Base-by-base conservation (phyloP, 2,888 invertebrate species). In the Ryuthela nishihirai region DNA sequence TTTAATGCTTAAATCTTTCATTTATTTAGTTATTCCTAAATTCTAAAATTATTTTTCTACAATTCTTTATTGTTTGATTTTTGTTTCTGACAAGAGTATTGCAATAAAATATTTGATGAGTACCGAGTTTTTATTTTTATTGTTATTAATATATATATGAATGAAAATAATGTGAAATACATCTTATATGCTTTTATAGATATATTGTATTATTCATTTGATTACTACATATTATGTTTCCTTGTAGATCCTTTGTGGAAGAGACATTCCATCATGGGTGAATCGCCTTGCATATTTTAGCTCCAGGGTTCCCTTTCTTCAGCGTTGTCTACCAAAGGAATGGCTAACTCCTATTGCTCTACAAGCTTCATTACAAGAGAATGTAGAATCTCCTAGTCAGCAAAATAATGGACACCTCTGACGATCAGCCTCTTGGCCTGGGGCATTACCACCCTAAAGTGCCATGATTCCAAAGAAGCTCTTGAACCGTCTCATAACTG, bases 281-380 rank as follows among this genome's bases (percentile, higher is more conserved):
- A 99, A 99, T 78, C 83, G 99, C 62, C 81, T 99, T 67, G 99
- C 99, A 46, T 94, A 95, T 76, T 89, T 99, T 72, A 94, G 94
- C 76, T 93, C 95, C 55, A 97, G 97, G 78, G 94, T 99, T 70
- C 99, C 99, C 69, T 99, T 99, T 81, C 82, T 99, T 52, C 97
- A 99, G 77, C 85, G 92, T 70, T 95, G 95, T 74, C 80, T 99
- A 72, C 97, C 95, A 61, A 93, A 91, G 76, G 98, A 98, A 78
- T 99, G 99, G 98, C 80, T 99, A 68, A 98, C 95, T 66, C 99
- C 99, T 47, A 88, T 93, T 70, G 98, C 97, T 67, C 81, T 95
- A 69, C 89, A 92, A 75, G 87, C 88, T 70, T 84, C 86, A 43
- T 69, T 75, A 10, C 52, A 53, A 18, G 65, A 64, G 20, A 59